Base-by-base conservation (phyloP, 2,888 invertebrate genomes). In the Drosophila sordidapex region DNA sequence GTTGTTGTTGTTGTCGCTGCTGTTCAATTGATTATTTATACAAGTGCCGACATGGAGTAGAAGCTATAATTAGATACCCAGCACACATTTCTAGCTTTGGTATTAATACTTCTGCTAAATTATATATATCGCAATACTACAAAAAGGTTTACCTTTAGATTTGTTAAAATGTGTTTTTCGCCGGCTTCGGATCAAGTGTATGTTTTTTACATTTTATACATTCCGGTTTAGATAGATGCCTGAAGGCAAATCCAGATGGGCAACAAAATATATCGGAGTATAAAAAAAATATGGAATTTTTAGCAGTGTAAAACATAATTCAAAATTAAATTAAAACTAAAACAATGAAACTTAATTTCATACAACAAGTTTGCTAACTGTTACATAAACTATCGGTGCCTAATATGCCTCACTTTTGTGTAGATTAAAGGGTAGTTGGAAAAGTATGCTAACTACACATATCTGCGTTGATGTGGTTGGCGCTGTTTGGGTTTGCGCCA, bases 361-460 rank as follows among this genome's bases (percentile, higher is more conserved):
- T 3, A 3, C 13, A 0, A 21, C 7, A 27, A 49, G 10, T 18
- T 27, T 27, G 0, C 1, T 2, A 11, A 2, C 10, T 18, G 31
- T 61, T 29, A 8, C 15, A 15, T 21, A 29, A 21, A 6, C 7
- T 6, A n/a, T 10, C 5, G 6, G 2, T 2, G 36, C 0, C 35
- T 31, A 27, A 60, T 67, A 77, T 54, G 58, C 70, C 66, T 21
- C 38, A 6, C 8, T 6, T 25, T 15, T 2, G 5, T 2, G 4
- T 29, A 11, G 36, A 0, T 0, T 38, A 38, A 27, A 35, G 29
- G 35, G 36, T 51, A 33, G 60, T 56, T 65, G 25, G 7, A n/a
- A 74, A 76, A 65, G 46, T 72, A 71, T 76, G 72, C 67, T 59
- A 78, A 64, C 48, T 66, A 67, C 70, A 78, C 51, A 64, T 66